phyloP scores from a whole-genome alignment of 1,140 invertebrate species.

The Heliconius congener region DNA sequence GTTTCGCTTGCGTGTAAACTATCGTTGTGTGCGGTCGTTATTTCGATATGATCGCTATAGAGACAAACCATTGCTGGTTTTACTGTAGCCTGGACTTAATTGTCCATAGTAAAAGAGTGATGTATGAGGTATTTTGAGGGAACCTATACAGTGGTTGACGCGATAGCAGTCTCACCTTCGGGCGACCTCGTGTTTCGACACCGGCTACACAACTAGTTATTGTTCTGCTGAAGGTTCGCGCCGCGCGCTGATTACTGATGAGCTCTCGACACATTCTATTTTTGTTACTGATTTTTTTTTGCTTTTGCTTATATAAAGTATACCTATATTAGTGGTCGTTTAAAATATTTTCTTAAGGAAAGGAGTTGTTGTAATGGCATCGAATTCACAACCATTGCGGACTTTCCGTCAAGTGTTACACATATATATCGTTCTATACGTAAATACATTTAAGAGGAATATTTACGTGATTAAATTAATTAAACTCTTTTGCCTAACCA shows the following conservation, averaged over 20 bases:
- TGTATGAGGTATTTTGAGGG: constrained; percentile 38
- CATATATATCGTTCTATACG: too few species aligned
- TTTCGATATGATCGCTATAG: background rate
- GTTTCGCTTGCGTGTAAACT: constrained; percentile 63
- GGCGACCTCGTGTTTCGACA: constrained; percentile 76
- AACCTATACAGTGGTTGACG: constrained; percentile 51
- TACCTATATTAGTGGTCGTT: too few species aligned
- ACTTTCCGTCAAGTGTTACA: too few species aligned
- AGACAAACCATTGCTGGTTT: constrained; percentile 13
- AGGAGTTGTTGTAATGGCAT: too few species aligned
- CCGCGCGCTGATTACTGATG: constrained; percentile 72
- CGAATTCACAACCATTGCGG: too few species aligned
- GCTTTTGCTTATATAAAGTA: background rate
- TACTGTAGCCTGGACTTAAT: background rate
- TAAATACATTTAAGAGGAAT: too few species aligned
- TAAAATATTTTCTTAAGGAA: too few species aligned
- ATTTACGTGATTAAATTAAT: too few species aligned
- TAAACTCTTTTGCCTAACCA: too few species aligned
- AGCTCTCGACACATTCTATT: constrained; percentile 61
- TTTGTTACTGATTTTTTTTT: constrained; percentile 50
- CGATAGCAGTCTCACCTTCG: constrained; percentile 74
- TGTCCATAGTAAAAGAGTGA: background rate
- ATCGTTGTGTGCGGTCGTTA: constrained; percentile 43
- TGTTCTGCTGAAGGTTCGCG: constrained; percentile 73
- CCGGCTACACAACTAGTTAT: constrained; percentile 68